Base-by-base conservation (phyloP, 2,888 invertebrate genomes). In the Drosophila emarginata region DNA sequence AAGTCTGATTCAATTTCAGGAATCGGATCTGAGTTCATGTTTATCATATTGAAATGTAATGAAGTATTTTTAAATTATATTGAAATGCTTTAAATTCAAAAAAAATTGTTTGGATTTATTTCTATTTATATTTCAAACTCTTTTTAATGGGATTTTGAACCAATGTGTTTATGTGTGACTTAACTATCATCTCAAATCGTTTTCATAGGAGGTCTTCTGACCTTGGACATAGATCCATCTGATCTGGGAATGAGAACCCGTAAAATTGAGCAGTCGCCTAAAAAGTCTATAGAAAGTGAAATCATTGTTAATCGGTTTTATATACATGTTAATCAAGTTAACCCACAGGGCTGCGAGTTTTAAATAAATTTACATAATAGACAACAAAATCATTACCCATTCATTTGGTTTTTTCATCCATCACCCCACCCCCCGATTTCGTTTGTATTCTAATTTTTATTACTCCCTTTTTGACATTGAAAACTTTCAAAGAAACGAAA, bases 281-380 rank as follows among this genome's bases (percentile, higher is more conserved):
- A 32, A 56, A 72, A 4, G 11, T 23, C 26, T n/a, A 61, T 60
- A 57, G 65, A 71, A 61, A 71, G 71, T 65, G 71, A 72, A 64
- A 72, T 71, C 65, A 57, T 71, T 15, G 18, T 6, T 18, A 36
- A 54, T 32, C 14, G 45, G 11, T 39, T 39, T 14, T 14, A 14
- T 39, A 2, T 6, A 39, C 21, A 45, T 45, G 45, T 18, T 45
- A 45, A 45, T 45, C 45, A 21, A 45, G 4, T 45, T 7, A 11
- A 45, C 11, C 45, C 45, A 12, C 45, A 45, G 45, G 45, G 45
- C 45, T 18, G 15, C 15, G 40, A 3, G 0, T 9, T 14, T 39
- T 39, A 40, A 15, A 26, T 26, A 26, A 26, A 5, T 26, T 26
- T 26, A 26, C 26, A 26, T 26, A 26, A 26, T 26, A 9, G 45